Conservation (phyloP, 2,113 vertebrate genomes). For the Boleophthalmus pectinirostris region DNA sequence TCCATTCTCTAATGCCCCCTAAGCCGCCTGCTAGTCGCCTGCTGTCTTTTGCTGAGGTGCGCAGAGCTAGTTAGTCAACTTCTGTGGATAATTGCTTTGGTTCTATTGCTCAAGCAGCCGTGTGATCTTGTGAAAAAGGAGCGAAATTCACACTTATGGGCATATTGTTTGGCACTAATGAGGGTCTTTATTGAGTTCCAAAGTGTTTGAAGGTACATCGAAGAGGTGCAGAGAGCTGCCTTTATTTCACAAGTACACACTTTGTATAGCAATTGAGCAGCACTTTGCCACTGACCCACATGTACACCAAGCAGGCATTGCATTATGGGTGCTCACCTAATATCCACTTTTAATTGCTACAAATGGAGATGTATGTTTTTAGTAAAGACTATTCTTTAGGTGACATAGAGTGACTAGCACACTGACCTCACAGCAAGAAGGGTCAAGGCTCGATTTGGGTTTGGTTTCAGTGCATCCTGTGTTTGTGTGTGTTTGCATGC, state of each 20-base stretch:
- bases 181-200: constrained; percentile 45
- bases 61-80: constrained; percentile 57
- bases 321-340: neutral
- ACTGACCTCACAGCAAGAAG: no score
- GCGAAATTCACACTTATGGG: constrained; percentile 43
- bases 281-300: constrained; percentile 27
- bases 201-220: constrained; percentile 32
- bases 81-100: constrained; percentile 61
- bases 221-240: constrained; percentile 33
- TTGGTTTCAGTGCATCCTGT: no score
- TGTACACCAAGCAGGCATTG: neutral
- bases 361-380: no score
- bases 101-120: constrained; percentile 50
- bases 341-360: no score
- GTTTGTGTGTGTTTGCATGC: no score
- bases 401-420: no score
- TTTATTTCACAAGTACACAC: constrained; percentile 32
- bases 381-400: no score
- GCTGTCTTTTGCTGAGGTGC: constrained; percentile 44
- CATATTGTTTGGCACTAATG: constrained; percentile 65
- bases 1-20: constrained; percentile 25
- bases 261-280: constrained; percentile 16
- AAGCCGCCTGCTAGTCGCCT: constrained; percentile 39
- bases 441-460: no score
- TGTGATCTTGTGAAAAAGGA: constrained; percentile 47